phyloP scores from a whole-genome alignment of 1,140 invertebrate species.

The Oryctes rhinoceros region DNA sequence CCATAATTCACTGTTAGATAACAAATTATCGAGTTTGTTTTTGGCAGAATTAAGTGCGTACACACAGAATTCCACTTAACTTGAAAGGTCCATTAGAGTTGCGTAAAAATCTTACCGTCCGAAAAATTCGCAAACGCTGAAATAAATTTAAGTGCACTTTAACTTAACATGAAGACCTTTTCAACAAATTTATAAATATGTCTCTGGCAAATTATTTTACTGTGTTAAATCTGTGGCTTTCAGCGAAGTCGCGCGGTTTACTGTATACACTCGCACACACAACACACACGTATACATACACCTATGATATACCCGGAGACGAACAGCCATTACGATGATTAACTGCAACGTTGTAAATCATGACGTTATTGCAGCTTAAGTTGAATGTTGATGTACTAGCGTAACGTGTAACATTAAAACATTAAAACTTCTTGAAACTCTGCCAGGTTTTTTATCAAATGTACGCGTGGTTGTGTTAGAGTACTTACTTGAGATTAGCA shows the following conservation, averaged over 20 bases:
- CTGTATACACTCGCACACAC: not conserved
- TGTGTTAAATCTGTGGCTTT: slow-evolving; percentile 11
- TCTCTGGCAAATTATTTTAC: slow-evolving; percentile 22
- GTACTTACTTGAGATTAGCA: slow-evolving; percentile 12
- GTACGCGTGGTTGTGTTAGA: not conserved
- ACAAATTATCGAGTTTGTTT: not conserved
- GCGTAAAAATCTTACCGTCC: not conserved
- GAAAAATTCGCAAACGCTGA: slow-evolving; percentile 19
- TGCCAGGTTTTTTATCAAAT: slow-evolving; percentile 43
- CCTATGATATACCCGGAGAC: slow-evolving; percentile 13
- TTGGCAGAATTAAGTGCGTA: not conserved
- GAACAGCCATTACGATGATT: slow-evolving; percentile 43
- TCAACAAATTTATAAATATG: slow-evolving; percentile 38
- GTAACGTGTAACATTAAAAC: slow-evolving; percentile 45
- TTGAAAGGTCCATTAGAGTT: slow-evolving; percentile 23
- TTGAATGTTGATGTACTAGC: slow-evolving; percentile 42
- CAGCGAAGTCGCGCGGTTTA: not conserved
- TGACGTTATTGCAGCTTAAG: slow-evolving; percentile 44
- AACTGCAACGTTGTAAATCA: slow-evolving; percentile 46
- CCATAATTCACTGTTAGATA: not conserved
- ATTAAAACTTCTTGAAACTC: slow-evolving; percentile 40
- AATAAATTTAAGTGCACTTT: slow-evolving; percentile 30
- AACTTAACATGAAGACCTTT: slow-evolving; percentile 14
- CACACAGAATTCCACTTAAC: slow-evolving; percentile 16
- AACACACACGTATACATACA: not conserved